These are phyloP conservation scores for Sesamia inferens DNA, from an alignment of 2,888 invertebrate genomes.

Conservation along the genomic window DNA sequence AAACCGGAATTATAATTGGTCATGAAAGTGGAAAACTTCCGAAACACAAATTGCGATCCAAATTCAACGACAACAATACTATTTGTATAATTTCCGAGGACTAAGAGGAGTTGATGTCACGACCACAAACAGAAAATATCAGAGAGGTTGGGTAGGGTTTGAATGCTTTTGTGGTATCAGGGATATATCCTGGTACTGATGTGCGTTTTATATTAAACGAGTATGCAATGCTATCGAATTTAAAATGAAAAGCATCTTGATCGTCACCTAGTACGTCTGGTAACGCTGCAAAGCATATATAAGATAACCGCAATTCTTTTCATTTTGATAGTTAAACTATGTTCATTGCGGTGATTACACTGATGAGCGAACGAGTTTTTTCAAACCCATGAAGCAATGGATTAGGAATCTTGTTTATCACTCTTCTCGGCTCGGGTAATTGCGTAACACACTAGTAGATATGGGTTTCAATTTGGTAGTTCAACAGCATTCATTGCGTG, in stretches of 20 bases:
- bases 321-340: not conserved
- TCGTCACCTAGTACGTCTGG: not conserved
- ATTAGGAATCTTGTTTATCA: not conserved
- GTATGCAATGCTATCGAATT: not conserved
- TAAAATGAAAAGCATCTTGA: not conserved
- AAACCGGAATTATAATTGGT: not conserved
- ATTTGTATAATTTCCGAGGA: slow-evolving; percentile 19
- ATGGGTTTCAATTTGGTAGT: too few relatives aligned
- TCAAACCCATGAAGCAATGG: not conserved
- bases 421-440: too few relatives aligned
- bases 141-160: slow-evolving; percentile 41
- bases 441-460: too few relatives aligned
- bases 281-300: not conserved
- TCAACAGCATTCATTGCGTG: too few relatives aligned
- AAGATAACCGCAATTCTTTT: not conserved
- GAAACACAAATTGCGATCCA: slow-evolving; percentile 29
- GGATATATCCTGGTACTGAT: not conserved
- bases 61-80: slow-evolving; percentile 32
- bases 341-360: not conserved
- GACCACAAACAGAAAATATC: slow-evolving; percentile 54
- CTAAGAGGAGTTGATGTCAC: slow-evolving; percentile 46
- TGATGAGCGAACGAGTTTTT: not conserved
- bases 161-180: slow-evolving; percentile 5
- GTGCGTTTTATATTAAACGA: not conserved
- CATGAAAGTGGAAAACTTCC: slow-evolving; percentile 3